Evolutionary conservation across 2,888 invertebrate genomes (phyloP), one percentile per base, ranked within the genome.

Genomic region (Nomada lathburiana): DNA sequence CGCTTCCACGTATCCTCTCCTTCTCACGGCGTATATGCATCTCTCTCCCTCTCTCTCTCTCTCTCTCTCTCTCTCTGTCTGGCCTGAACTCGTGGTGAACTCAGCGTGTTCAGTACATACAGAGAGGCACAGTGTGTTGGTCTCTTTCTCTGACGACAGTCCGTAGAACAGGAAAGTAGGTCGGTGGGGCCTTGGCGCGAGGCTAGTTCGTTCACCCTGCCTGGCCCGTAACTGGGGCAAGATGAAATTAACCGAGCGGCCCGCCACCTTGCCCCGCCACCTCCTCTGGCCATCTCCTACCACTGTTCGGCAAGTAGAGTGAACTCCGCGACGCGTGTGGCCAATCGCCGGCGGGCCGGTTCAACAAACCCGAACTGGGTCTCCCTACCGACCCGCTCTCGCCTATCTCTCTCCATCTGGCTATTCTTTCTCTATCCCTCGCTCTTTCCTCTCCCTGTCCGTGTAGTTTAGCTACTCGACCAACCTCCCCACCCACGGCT

Each of bases 131-230:
- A 1, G 63, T 13, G 67, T 4, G 59, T 71, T 76, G 64, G 63
- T 85, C 85, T 86, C 86, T 74, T 71, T 85, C 87, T 81, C 86
- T 87, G 87, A 62, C 84, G 83, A 72, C 75, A 84, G 75, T 82
- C 74, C 86, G 82, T 83, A 84, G 83, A 80, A 82, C 88, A 91
- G 88, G 91, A 93, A 94, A 93, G 93, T 93, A 92, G 94, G 92
- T 92, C 93, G 93, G 88, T 89, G 90, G 92, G 90, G 92, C 94
- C 94, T 94, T 92, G 93, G 90, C 90, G 91, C 93, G 95, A 95
- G 95, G 94, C 94, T 95, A 95, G 95, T 95, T 94, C 95, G 94
- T 95, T 95, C 95, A 95, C 95, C 95, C 95, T 93, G 92, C 92
- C 93, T 92, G 93, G 93, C 92, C 93, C 93, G 94, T 95, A 95